Evolutionary conservation across 2,797 vertebrate genomes (phyloP), one percentile per base, ranked within the genome.

Genomic region (Adelosebastes latens): DNA sequence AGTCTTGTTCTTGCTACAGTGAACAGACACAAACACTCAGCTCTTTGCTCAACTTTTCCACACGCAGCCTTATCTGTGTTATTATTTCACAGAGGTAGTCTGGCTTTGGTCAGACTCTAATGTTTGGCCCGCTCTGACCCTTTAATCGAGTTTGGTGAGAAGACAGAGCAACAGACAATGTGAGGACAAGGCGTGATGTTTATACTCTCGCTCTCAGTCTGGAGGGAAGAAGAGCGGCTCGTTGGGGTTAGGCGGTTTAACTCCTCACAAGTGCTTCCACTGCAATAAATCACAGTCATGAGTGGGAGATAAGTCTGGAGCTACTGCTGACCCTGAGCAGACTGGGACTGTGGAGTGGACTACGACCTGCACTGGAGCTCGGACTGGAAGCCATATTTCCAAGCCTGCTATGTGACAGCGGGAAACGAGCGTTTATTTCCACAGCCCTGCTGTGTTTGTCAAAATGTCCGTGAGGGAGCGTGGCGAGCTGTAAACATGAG

Each of bases 401-500:
- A 2, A 42, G 16, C 10, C 27, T 68, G 20, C 18, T 22, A 10
- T 11, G n/a, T 49, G 64, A 76, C 59, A 8, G 68, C 20, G 2
- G 49, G 58, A 75, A 34, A 61, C 3, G 16, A 49, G 82, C 52
- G 32, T 66, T 75, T 84, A 69, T 88, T 79, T 84, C 34, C 49
- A 39, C 42, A 58, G 60, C 61, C 66, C 53, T 6, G 72, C 56
- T 53, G 76, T 64, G 77, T 86, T 88, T 86, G 64, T 78, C 74
- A 63, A n/a, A 85, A 84, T 77, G 75, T 89, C 77, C 82, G 68
- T 13, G 52, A 70, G 66, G 83, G 72, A 77, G 58, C 52, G 59
- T 86, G 80, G 79, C 74, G 67, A 22, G 75, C 75, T 88, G 80
- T 86, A 85, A 89, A 89, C 85, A 89, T 73, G 66, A 11, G 67